A percentile compares a stretch with the other conserved stretches of the same genome.
These are phyloP conservation scores for Peucedramus taeniatus DNA, from an alignment of 2,113 vertebrate genomes.

Conservation along the genomic window DNA sequence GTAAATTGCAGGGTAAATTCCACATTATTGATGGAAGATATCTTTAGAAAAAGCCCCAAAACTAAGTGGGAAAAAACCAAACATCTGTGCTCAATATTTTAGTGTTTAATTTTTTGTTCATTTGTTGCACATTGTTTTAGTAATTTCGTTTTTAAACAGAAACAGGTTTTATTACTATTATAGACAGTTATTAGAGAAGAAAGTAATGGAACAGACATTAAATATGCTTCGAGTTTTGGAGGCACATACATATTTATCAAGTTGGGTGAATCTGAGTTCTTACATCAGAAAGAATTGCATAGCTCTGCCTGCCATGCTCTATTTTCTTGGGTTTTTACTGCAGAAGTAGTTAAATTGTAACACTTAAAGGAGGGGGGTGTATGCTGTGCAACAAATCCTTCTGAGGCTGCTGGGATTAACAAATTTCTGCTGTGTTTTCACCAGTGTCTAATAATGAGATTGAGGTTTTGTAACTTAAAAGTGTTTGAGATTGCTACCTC, in stretches of 20 bases:
- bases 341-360: neutral
- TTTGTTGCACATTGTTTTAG: neutral
- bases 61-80: neutral
- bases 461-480: neutral
- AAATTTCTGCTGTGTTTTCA: neutral
- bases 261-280: neutral
- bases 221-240: neutral
- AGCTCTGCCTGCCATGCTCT: neutral
- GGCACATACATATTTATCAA: neutral
- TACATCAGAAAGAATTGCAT: neutral
- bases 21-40: neutral
- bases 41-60: neutral
- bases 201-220: neutral
- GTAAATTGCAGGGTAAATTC: constrained; percentile 41
- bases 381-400: neutral
- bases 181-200: neutral
- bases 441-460: neutral
- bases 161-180: neutral
- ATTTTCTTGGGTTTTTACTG: neutral
- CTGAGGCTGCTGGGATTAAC: neutral
- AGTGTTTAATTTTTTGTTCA: neutral
- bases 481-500: neutral
- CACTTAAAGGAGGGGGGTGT: neutral
- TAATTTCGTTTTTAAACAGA: neutral
- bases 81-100: neutral